phyloP scores from a whole-genome alignment of 2,888 invertebrate species.

The Meiosimyza decipiens region DNA sequence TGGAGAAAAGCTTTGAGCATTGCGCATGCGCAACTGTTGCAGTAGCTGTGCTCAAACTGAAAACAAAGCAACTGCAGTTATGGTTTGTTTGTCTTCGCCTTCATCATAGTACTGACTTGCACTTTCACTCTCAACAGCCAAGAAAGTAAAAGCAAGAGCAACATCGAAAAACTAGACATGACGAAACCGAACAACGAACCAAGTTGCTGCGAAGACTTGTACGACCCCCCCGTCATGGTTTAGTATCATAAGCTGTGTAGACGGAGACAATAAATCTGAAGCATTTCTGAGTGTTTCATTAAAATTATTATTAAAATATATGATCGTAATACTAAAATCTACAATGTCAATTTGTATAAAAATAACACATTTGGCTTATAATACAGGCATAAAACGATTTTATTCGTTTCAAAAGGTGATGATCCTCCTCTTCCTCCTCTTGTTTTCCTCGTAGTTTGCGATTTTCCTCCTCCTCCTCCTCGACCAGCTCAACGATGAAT shows the following conservation, averaged over 20 bases:
- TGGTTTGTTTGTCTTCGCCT: too few relatives aligned
- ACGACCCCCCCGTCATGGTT: too few relatives aligned
- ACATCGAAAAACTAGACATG: too few relatives aligned
- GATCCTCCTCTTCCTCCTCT: constrained; percentile 44
- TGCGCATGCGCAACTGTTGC: constrained; percentile 16
- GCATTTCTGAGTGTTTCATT: constrained; percentile 51
- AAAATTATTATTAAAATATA: constrained; percentile 56
- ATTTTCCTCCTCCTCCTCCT: constrained; percentile 46
- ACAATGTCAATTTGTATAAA: constrained; percentile 51
- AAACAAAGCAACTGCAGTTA: too few relatives aligned
- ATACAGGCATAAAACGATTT: constrained; percentile 47
- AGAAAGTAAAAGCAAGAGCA: too few relatives aligned
- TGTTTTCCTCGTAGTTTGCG: constrained; percentile 43
- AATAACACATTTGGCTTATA: constrained; percentile 67
- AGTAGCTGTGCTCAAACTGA: neutral
- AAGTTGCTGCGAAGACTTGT: too few relatives aligned
- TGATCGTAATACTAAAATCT: constrained; percentile 36
- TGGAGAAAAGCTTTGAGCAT: too few relatives aligned
- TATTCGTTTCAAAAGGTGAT: constrained; percentile 45
- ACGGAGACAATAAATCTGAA: neutral
- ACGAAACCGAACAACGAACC: too few relatives aligned
- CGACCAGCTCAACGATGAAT: constrained; percentile 66
- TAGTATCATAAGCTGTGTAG: neutral
- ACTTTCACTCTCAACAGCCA: too few relatives aligned
- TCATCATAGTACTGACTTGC: too few relatives aligned